Evolutionary conservation across 2,797 vertebrate species (phyloP), one percentile per base, ranked within the genome.

Genomic region (Muraenolepis orangiensis): DNA sequence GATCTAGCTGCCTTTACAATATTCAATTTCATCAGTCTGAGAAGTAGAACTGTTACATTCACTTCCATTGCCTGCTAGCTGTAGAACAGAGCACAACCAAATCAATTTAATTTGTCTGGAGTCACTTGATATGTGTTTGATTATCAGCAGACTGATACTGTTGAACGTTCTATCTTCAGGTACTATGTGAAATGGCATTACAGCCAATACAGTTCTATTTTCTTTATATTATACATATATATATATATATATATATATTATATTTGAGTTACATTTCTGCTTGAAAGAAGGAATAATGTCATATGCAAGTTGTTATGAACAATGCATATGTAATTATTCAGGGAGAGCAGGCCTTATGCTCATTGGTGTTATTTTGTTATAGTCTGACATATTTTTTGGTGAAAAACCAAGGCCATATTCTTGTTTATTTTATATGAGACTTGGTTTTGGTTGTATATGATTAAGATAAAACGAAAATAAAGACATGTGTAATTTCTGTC

Each of bases 11-110:
- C 40, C 34, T 71, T 42, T 71, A 71, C 34, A 71, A 46, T 71
- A 71, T 71, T 71, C n/a, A n/a, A n/a, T n/a, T n/a, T n/a, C n/a
- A n/a, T 71, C 70, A 71, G 36, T 71, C 70, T 71, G 36, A 71
- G 70, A 71, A 71, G 70, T 42, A 40, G 34, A 71, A 71, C 70
- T 71, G 40, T 40, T 71, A 40, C 20, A 40, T 23, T 69, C 29
- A 32, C 10, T 69, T 69, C 6, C 70, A 71, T 42, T 71, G 34
- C 34, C 70, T 40, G 70, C 70, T 71, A 40, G 12, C 61, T 66
- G 61, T 66, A 71, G 34, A 40, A 71, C 2, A 71, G 18, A 14
- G 34, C 32, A 42, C 70, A 71, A 71, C 36, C 70, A 71, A 71
- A 71, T 71, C 34, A 42, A 40, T 71, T 71, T 71, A 20, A 71